Percentiles rank a stretch among this genome's conserved stretches.
These are phyloP conservation scores for Callyntrura guangdongensis DNA, from an alignment of 2,888 invertebrate species.

Conservation along the genomic window DNA sequence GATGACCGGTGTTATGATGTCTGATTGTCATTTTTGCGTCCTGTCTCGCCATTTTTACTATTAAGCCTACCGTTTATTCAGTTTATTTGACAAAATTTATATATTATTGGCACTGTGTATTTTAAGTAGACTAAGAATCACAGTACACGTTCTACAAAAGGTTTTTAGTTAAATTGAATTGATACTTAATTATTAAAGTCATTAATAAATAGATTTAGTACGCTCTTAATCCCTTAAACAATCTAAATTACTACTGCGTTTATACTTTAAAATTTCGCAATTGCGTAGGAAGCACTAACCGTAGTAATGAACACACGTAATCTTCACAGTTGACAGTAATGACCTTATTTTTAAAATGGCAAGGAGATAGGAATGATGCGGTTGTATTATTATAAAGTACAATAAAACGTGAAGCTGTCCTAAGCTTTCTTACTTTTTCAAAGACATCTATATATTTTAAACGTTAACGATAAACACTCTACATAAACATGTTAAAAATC, in stretches of 20 bases:
- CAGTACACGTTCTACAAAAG: conserved; percentile 7
- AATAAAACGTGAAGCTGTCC: too few relatives aligned
- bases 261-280: not conserved
- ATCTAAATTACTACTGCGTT: not conserved
- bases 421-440: not conserved
- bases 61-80: not conserved
- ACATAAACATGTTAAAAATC: too few relatives aligned
- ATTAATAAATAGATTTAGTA: too few relatives aligned
- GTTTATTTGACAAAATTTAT: not conserved
- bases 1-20: conserved; percentile 12
- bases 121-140: not conserved
- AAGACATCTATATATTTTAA: not conserved
- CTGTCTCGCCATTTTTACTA: conserved; percentile 63
- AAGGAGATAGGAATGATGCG: conserved; percentile 37
- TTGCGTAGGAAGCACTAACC: conserved; percentile 14
- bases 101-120: conserved; percentile 18
- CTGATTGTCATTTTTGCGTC: conserved; percentile 53
- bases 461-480: not conserved
- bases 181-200: too few relatives aligned
- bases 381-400: too few relatives aligned
- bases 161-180: too few relatives aligned
- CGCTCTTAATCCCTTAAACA: too few relatives aligned
- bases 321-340: not conserved
- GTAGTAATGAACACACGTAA: conserved; percentile 27
- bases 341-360: not conserved